phyloP scores from a whole-genome alignment of 2,113 vertebrate species.

The Gymnogyps californianus region DNA sequence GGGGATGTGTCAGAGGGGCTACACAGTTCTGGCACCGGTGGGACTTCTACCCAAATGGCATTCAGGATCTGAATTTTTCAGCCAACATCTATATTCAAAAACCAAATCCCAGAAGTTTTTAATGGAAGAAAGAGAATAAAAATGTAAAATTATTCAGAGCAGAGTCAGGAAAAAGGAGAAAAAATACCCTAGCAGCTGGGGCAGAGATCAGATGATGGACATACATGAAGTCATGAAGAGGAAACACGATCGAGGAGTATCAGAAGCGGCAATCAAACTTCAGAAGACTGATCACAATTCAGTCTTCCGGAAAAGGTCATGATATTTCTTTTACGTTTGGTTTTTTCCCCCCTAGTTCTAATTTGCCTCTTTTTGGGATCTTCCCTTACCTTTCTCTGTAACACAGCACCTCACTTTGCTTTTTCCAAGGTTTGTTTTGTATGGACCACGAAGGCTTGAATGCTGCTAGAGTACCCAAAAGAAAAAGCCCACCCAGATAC shows the following conservation, averaged over 20 bases:
- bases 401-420: not conserved
- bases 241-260: not conserved
- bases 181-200: not conserved
- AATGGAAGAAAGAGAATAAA: not conserved
- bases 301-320: not conserved
- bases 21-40: no score
- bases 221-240: rapidly evolving
- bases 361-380: not conserved
- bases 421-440: not conserved
- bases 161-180: not conserved
- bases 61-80: not conserved
- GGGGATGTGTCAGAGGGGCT: not conserved
- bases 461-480: not conserved
- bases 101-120: not conserved
- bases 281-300: not conserved
- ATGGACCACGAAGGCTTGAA: not conserved
- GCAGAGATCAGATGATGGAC: not conserved
- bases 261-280: not conserved
- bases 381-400: not conserved
- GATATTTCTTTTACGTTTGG: not conserved
- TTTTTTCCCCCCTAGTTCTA: not conserved
- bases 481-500: not conserved
- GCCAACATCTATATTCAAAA: not conserved
- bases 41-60: not conserved
- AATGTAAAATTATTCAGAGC: not conserved